Base-by-base conservation (phyloP, 2,113 vertebrate species). In the Phyllopteryx taeniolatus region DNA sequence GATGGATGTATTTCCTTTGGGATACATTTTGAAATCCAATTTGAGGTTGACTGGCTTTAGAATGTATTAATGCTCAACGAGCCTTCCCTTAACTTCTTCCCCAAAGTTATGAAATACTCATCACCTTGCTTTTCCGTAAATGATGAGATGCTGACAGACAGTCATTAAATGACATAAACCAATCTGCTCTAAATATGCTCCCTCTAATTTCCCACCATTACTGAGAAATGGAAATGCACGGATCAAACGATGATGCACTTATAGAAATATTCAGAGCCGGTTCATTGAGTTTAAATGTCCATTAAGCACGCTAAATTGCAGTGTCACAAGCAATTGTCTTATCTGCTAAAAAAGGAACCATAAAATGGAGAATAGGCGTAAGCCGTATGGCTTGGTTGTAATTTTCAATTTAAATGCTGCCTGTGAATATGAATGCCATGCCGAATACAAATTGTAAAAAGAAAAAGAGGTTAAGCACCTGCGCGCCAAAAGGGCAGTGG, bases 241-340 rank as follows among this genome's bases (percentile, higher is more conserved):
- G 75, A 85, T 83, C 81, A 83, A 85, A 89, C 83, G 74, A 59
- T 54, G 67, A 59, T 54, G 67, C 70, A 73, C 82, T 85, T 85
- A 83, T 83, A 88, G 83, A 87, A 85, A 82, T 74, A 79, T 87
- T 87, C 78, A 72, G 73, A 76, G 15, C 73, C 72, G 87, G 83
- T 84, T 86, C 88, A 79, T 83, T 86, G 86, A 83, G 74, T 87
- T 90, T 87, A 86, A 88, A 85, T 86, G 89, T 83, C 84, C 82
- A 88, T 89, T 91, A 89, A 87, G 79, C 86, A 90, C 77, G 89
- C 88, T 91, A 89, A 90, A 91, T 90, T 90, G 87, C 87, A 72
- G 87, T 87, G 89, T 89, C 88, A 90, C 89, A 90, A 90, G 88
- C 88, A 90, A 92, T 90, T 91, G 90, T 91, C 88, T 90, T 90